Evolutionary conservation across 2,888 invertebrate species (phyloP).

Genomic region (Girardia tigrina): DNA sequence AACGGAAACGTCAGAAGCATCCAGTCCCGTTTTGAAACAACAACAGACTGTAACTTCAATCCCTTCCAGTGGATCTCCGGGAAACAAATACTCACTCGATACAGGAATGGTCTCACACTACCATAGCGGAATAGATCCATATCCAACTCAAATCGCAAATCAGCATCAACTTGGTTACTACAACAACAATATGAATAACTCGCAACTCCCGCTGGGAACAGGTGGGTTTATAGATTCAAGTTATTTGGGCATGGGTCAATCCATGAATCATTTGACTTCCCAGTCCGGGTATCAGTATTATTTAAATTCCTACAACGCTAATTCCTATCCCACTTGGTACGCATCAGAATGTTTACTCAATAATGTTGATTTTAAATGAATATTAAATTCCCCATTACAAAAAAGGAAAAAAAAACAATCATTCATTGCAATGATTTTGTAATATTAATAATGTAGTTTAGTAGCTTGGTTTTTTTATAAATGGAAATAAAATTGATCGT

Average conservation of each 20-base stretch:
- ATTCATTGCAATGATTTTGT: not conserved
- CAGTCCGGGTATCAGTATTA: constrained; percentile 17
- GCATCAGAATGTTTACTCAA: constrained; percentile 19
- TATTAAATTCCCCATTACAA: too few relatives aligned
- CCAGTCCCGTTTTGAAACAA: constrained; percentile 12
- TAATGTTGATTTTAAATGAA: not conserved
- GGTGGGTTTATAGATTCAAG: constrained; percentile 12
- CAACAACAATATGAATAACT: not conserved
- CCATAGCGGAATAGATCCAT: not conserved
- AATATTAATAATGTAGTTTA: constrained; percentile 11
- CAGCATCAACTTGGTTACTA: not conserved
- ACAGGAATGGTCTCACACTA: not conserved
- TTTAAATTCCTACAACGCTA: not conserved
- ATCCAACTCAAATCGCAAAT: not conserved
- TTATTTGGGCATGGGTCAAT: constrained; percentile 12
- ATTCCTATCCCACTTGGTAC: constrained; percentile 19
- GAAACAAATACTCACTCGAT: not conserved
- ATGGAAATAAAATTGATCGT: not conserved
- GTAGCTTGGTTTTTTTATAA: not conserved
- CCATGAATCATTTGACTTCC: constrained; percentile 4
- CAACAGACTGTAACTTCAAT: not conserved
- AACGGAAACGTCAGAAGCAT: constrained; percentile 11
- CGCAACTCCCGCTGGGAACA: not conserved
- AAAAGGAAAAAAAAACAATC: too few relatives aligned
- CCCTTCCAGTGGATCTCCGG: not conserved